phyloP scores from a whole-genome alignment of 1,140 invertebrate species.

The Macrotrachela quadricornifera region DNA sequence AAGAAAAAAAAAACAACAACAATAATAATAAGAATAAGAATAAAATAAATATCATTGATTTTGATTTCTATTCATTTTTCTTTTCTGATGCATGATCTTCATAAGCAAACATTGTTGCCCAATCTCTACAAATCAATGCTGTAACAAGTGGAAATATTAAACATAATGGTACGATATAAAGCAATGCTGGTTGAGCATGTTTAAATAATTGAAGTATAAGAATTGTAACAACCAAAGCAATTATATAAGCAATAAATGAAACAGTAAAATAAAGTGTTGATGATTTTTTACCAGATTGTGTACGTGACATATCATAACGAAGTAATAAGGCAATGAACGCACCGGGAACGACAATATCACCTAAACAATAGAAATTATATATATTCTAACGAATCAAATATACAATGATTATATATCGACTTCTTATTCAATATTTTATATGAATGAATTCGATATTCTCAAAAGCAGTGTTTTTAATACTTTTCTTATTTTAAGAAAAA shows the following conservation, averaged over 20 bases:
- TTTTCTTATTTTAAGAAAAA: too few species aligned
- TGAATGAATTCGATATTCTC: too few species aligned
- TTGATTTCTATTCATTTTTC: too few species aligned
- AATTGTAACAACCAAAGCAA: conserved; percentile 76
- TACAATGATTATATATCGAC: too few species aligned
- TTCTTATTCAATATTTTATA: too few species aligned
- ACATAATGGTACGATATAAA: conserved; percentile 91
- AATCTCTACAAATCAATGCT: conserved; percentile 68
- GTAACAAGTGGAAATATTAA: conserved; percentile 61
- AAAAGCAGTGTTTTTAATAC: too few species aligned
- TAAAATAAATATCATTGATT: too few species aligned
- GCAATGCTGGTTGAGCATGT: conserved; percentile 78
- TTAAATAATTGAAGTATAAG: conserved; percentile 94
- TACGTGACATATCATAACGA: conserved; percentile 49
- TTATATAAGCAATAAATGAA: conserved; percentile 76
- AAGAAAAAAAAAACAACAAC: too few species aligned
- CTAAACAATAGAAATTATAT: conserved; percentile 20
- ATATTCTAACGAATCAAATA: too few species aligned
- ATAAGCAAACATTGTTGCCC: conserved; percentile 51
- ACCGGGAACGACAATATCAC: conserved; percentile 95
- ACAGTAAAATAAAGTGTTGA: conserved; percentile 55
- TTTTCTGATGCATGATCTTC: neutral
- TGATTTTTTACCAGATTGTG: neutral
- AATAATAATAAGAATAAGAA: too few species aligned
- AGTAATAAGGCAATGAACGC: conserved; percentile 95